Percentiles rank a stretch among this genome's conserved stretches.
Conservation (phyloP, 1,140 invertebrate genomes). For the Zaprionus ghesquierei region DNA sequence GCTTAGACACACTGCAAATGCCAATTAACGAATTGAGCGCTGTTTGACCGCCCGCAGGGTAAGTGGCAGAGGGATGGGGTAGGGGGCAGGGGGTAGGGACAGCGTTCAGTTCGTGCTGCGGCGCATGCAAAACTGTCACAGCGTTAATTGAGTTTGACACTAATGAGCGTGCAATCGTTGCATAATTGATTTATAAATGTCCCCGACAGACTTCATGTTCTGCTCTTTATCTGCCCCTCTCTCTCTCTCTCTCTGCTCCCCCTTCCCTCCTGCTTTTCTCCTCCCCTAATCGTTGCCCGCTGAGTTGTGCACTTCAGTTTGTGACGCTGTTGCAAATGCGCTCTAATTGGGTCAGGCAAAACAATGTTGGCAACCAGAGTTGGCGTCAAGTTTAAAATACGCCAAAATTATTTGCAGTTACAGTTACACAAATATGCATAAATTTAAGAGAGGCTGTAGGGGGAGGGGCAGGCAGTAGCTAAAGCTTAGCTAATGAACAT, state of each 20-base stretch:
- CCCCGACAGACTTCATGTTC: conserved; percentile 3
- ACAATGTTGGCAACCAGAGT: conserved; percentile 40
- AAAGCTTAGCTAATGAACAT: conserved; percentile 5
- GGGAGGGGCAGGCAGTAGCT: not conserved
- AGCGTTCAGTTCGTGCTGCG: conserved; percentile 1
- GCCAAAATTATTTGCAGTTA: conserved; percentile 32
- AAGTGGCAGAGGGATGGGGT: too few relatives aligned
- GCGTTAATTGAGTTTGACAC: conserved; percentile 80
- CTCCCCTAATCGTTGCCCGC: conserved; percentile 2
- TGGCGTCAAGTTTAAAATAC: conserved; percentile 20
- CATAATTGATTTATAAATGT: conserved; percentile 80
- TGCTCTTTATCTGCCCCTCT: not conserved
- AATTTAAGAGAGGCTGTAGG: not conserved
- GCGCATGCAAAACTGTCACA: conserved; percentile 59
- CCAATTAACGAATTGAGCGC: conserved; percentile 39
- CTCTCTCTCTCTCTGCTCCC: not conserved
- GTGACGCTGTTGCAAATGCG: conserved; percentile 64
- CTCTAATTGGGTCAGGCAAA: conserved; percentile 73
- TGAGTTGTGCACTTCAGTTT: conserved; percentile 62
- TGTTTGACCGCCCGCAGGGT: conserved; percentile 10
- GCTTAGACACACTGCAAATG: conserved; percentile 1
- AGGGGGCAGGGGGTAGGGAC: not conserved
- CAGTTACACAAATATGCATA: conserved; percentile 24
- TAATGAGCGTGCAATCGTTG: conserved; percentile 79
- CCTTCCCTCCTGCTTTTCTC: not conserved